Conservation (phyloP, 1,140 invertebrate species). For the Leguminivora glycinivorella region DNA sequence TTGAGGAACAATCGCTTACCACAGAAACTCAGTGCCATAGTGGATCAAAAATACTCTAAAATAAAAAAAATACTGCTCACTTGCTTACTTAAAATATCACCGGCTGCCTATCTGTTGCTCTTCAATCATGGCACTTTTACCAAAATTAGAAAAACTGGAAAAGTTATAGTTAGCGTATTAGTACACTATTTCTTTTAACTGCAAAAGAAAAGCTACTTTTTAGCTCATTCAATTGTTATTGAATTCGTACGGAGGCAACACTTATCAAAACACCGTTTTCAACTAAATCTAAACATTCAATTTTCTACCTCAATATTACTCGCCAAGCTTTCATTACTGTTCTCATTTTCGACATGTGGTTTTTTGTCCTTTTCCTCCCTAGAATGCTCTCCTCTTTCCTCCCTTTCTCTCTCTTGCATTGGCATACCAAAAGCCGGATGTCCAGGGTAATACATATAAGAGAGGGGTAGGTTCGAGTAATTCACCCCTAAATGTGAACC, state of each 20-base stretch:
- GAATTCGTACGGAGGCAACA: neutral
- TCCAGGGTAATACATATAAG: conserved; percentile 76
- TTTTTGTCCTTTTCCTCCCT: conserved; percentile 53
- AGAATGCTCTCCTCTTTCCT: conserved; percentile 49
- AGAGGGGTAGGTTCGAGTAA: conserved; percentile 69
- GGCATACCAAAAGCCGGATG: conserved; percentile 68
- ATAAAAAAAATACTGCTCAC: no score
- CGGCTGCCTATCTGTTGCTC: no score
- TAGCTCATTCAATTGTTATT: neutral
- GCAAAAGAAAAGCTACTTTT: neutral
- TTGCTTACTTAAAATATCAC: no score
- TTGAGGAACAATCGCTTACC: neutral
- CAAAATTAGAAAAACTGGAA: neutral
- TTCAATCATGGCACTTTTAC: neutral
- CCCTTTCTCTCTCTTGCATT: conserved; percentile 39
- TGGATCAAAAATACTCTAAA: no score
- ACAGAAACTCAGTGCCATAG: neutral
- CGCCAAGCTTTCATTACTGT: conserved; percentile 75
- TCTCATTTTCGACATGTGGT: conserved; percentile 64
- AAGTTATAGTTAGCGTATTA: neutral
- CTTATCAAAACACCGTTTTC: neutral
- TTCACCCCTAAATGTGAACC: conserved; percentile 72
- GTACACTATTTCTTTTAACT: conserved; percentile 8
- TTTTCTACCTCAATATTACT: conserved; percentile 78
- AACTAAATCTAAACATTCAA: conserved; percentile 39